Evolutionary conservation across 1,140 invertebrate species (phyloP), one percentile per base, ranked within the genome.

Genomic region (Halictus rubicundus): DNA sequence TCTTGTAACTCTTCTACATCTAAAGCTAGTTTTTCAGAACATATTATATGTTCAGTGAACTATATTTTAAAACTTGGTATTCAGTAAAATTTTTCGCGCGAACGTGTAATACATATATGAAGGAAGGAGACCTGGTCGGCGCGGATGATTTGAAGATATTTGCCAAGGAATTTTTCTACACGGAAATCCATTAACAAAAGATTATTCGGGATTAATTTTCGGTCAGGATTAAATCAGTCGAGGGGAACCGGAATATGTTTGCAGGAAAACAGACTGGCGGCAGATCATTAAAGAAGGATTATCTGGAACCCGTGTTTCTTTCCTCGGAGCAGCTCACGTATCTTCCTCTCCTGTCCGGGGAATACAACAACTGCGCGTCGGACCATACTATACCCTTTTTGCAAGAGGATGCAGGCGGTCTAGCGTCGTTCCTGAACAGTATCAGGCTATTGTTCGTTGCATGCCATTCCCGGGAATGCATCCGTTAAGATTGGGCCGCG

Each of bases 401-500:
- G 59, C 46, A 39, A 12, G 46, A 70, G 59, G 32, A 84, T 82
- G 25, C 46, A 32, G 49, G 64, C 64, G 63, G 68, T 52, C 23
- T 14, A 16, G 25, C 49, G 59, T 65, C 27, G 23, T 73, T 71
- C 74, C 72, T 68, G 49, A 80, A 80, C 76, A 84, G 69, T 80
- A 85, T 84, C 78, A 25, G 57, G 59, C 78, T 63, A 71, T 84
- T 64, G 73, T 80, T 68, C 63, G 57, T n/a, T 46, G 49, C 57
- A 78, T 69, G 78, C 82, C 77, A 80, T 81, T 81, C 64, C 72
- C 72, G 68, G 61, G 65, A 63, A 61, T 70, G 57, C 78, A 84
- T 81, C 64, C 78, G 78, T 69, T 79, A 80, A 81, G 70, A 71
- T 46, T 12, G 68, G 27, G 16, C 83, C 78, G 83, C 70, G 64